Conservation (phyloP, 2,113 vertebrate species). For the Hemichromis elongatus region DNA sequence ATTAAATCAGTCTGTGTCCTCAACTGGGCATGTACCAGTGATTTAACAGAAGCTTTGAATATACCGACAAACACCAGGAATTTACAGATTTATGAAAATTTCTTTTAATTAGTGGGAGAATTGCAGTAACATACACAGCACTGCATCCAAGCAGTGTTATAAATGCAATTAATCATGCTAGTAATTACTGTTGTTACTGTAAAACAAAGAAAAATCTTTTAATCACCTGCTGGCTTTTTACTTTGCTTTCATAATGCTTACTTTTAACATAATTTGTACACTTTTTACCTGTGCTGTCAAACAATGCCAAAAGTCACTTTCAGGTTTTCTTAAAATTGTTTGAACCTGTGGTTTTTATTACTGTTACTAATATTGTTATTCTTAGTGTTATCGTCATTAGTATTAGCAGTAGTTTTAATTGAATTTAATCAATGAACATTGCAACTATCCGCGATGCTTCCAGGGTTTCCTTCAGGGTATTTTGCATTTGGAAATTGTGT, state of each 20-base stretch:
- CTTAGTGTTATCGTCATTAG: neutral
- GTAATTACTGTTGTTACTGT: neutral
- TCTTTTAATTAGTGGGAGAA: constrained; percentile 9
- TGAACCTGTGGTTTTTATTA: neutral
- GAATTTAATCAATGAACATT: neutral
- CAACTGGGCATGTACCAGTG: neutral
- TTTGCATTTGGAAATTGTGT: neutral
- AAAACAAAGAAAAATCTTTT: neutral
- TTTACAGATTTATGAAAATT: neutral
- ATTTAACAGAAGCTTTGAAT: constrained; percentile 5
- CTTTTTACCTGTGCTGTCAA: neutral
- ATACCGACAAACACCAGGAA: constrained; percentile 1
- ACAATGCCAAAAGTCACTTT: neutral
- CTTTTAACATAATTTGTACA: neutral
- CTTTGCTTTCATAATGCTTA: neutral
- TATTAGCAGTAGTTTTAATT: neutral
- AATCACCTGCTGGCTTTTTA: neutral
- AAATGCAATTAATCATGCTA: neutral
- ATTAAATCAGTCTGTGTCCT: neutral
- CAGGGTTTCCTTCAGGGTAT: neutral
- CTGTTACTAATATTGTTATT: neutral
- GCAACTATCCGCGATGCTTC: no score
- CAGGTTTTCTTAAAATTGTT: neutral
- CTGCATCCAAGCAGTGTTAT: neutral
- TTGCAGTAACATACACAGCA: neutral